Evolutionary conservation across 2,113 vertebrate genomes (phyloP).

Genomic region (Synodontis membranacea): DNA sequence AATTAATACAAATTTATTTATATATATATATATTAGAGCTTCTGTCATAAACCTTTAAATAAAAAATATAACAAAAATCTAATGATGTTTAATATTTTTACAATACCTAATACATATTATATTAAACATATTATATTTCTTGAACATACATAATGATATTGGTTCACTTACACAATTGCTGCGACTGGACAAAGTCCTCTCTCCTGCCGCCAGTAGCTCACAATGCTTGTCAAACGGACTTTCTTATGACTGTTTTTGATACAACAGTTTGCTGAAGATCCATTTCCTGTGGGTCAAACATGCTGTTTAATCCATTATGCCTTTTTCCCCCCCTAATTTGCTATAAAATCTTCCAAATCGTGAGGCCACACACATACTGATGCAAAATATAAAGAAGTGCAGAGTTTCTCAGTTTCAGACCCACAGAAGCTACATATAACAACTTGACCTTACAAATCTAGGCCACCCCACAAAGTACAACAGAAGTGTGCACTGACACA

Average conservation of each 20-base stretch:
- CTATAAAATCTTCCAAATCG: background rate
- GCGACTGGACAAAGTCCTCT: constrained; percentile 39
- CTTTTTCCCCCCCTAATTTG: background rate
- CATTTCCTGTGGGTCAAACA: constrained; percentile 50
- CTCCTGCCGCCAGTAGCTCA: constrained; percentile 56
- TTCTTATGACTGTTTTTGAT: fast-evolving
- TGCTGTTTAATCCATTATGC: background rate
- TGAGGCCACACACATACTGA: background rate
- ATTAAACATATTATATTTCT: too few relatives aligned
- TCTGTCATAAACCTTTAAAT: background rate
- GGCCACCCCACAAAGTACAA: background rate
- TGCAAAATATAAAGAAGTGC: background rate
- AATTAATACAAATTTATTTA: background rate
- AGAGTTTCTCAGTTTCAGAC: background rate
- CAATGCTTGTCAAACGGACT: fast-evolving
- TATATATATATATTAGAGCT: background rate
- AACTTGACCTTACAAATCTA: constrained; percentile 11
- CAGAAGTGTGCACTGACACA: background rate
- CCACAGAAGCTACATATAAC: constrained; percentile 4
- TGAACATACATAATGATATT: background rate
- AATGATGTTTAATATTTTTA: background rate
- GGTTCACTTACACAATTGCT: constrained; percentile 61
- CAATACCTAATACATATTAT: background rate
- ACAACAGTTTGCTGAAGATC: constrained; percentile 49
- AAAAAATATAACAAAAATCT: background rate